phyloP scores from a whole-genome alignment of 2,888 invertebrate genomes.

The Ophioninae sp. region DNA sequence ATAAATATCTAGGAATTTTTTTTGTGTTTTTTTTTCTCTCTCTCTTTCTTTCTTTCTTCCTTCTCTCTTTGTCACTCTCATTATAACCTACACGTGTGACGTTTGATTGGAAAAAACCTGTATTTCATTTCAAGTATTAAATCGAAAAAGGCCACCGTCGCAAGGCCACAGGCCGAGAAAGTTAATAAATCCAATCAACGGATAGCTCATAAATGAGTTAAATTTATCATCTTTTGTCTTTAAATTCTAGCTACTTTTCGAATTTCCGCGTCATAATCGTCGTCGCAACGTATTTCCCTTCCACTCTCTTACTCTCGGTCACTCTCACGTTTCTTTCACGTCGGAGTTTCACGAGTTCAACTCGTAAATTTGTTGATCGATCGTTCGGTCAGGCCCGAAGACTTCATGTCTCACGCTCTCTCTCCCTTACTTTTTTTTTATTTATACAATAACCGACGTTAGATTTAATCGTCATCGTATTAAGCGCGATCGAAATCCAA shows the following conservation, averaged over 20 bases:
- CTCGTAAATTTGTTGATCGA: slow-evolving; percentile 22
- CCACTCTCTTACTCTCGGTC: neutral
- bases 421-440: neutral
- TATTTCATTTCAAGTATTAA: slow-evolving; percentile 72
- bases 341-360: slow-evolving; percentile 20
- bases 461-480: slow-evolving; percentile 1
- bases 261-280: slow-evolving; percentile 11
- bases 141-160: slow-evolving; percentile 78
- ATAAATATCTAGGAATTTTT: slow-evolving; percentile 27
- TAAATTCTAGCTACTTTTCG: slow-evolving; percentile 17
- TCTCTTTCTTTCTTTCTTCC: slow-evolving; percentile 28
- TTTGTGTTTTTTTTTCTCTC: slow-evolving; percentile 17
- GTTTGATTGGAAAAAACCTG: slow-evolving; percentile 64
- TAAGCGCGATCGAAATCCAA: neutral
- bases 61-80: slow-evolving; percentile 18
- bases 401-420: slow-evolving; percentile 51
- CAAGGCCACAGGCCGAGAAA: slow-evolving; percentile 78
- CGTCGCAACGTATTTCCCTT: neutral
- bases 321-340: neutral
- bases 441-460: slow-evolving; percentile 21
- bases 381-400: slow-evolving; percentile 34
- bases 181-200: slow-evolving; percentile 73
- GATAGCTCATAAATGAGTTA: slow-evolving; percentile 63
- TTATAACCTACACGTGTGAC: slow-evolving; percentile 48
- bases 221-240: slow-evolving; percentile 21